Evolutionary conservation across 1,140 invertebrate species (phyloP).

Genomic region (Dendroctonus valens): DNA sequence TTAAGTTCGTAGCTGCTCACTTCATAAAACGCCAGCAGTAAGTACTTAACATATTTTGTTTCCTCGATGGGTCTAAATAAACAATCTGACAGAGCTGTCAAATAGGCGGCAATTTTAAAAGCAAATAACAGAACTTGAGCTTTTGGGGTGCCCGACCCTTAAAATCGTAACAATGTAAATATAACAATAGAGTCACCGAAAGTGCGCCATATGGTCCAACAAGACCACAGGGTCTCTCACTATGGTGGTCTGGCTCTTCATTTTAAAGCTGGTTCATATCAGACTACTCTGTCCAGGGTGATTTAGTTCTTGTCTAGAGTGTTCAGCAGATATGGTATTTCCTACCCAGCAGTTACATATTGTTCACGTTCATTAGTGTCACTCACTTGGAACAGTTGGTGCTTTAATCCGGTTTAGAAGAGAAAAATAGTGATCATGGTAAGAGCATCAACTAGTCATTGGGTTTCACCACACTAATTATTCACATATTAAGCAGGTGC

Average conservation of each 20-base stretch:
- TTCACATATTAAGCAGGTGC: no score
- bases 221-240: constrained; percentile 35
- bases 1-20: constrained; percentile 25
- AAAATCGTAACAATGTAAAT: constrained; percentile 36
- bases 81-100: constrained; percentile 29
- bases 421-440: no score
- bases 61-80: constrained; percentile 21
- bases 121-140: constrained; percentile 22
- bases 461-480: no score
- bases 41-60: constrained; percentile 29
- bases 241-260: constrained; percentile 32
- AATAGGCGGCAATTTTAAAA: constrained; percentile 30
- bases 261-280: constrained; percentile 21
- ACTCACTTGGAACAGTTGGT: no score
- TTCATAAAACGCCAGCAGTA: constrained; percentile 18
- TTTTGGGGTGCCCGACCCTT: constrained; percentile 18
- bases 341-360: no score
- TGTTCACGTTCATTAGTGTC: no score
- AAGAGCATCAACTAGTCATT: no score
- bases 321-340: neutral
- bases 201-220: constrained; percentile 35
- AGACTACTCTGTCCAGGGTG: constrained; percentile 2
- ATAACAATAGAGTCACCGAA: constrained; percentile 27
- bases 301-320: constrained; percentile 1
- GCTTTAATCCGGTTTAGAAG: no score